Base-by-base conservation (phyloP, 1,140 invertebrate species). In the Venustaconcha ellipsiformis region DNA sequence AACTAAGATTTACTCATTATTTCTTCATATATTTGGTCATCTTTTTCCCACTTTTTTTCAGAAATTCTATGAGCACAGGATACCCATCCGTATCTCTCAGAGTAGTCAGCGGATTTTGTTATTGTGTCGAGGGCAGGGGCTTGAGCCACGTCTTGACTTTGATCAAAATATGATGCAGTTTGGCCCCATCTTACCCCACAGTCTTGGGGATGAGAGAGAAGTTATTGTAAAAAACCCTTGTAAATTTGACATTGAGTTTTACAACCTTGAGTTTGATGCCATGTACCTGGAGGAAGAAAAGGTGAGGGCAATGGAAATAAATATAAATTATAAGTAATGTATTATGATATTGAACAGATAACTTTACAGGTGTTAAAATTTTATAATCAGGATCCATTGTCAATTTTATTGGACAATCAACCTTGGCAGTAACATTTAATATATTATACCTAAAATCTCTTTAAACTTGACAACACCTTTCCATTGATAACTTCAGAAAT, bases 251-350 rank as follows among this genome's bases (percentile, higher is more conserved):
- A 87, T 90, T 26, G 90, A 91, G 78, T 83, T 91, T 57, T 91
- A 90, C 82, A 90, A 86, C 78, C 74, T 90, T 48, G 89, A 91
- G 78, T 90, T 87, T 84, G 90, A 91, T 74, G 78, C 79, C 57
- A 73, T 80, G 37, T 91, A 90, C 73, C 72, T 91, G 48, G 88
- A 90, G 71, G 90, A 90, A 81, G 90, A 90, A 75, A 89, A 89
- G 85, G 88, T 89, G 80, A 75, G 20, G 70, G n/a, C 12, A 11
- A 48, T 37, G 37, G 37, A 37, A 37, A 37, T 48, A 48, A 48
- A 48, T 48, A 6, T 48, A 48, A 48, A 48, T 48, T 6, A 48
- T 48, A 48, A 8, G 37, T 48, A 48, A 48, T 48, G 6, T 48
- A 48, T 48, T 6, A 48, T 11, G 11, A 48, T 48, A 48, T 48